A percentile compares a stretch with the other conserved stretches of the same genome.
Evolutionary conservation across 2,797 vertebrate genomes (phyloP).

Genomic region (Hippocampus kuda): DNA sequence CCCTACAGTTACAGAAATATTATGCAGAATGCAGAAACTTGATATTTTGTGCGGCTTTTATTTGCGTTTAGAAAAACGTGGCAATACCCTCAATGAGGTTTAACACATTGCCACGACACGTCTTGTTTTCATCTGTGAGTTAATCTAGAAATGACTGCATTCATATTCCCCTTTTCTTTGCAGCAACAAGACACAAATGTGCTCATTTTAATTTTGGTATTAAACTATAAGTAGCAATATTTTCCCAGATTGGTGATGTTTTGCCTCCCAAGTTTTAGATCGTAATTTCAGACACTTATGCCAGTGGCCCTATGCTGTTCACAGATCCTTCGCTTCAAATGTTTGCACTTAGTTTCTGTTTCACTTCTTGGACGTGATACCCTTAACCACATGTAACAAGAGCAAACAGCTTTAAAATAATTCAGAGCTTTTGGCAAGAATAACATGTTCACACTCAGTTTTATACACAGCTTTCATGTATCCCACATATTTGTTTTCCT

Average conservation of each 20-base stretch:
- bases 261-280: slow-evolving; percentile 13
- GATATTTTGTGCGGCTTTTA: slow-evolving; percentile 57
- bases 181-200: neutral
- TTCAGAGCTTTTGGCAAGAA: slow-evolving; percentile 5
- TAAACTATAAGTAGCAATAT: slow-evolving; percentile 4
- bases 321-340: slow-evolving; percentile 18
- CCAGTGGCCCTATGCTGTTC: slow-evolving; percentile 3
- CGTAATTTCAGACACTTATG: slow-evolving; percentile 17
- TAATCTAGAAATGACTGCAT: neutral
- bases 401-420: slow-evolving; percentile 9
- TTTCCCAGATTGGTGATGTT: slow-evolving; percentile 18
- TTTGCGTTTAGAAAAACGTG: slow-evolving; percentile 66
- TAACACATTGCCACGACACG: slow-evolving; percentile 47
- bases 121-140: slow-evolving; percentile 39
- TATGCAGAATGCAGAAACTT: slow-evolving; percentile 72
- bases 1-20: slow-evolving; percentile 53
- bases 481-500: slow-evolving; percentile 3
- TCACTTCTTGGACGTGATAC: slow-evolving; percentile 2
- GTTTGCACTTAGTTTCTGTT: slow-evolving; percentile 15
- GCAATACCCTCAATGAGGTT: slow-evolving; percentile 55
- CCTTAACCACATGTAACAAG: slow-evolving; percentile 8
- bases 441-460: slow-evolving; percentile 1
- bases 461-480: neutral
- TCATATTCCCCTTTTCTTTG: neutral
- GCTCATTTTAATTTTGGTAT: slow-evolving; percentile 6